Conservation (phyloP, 2,888 invertebrate species). For the Venusia cambrica region DNA sequence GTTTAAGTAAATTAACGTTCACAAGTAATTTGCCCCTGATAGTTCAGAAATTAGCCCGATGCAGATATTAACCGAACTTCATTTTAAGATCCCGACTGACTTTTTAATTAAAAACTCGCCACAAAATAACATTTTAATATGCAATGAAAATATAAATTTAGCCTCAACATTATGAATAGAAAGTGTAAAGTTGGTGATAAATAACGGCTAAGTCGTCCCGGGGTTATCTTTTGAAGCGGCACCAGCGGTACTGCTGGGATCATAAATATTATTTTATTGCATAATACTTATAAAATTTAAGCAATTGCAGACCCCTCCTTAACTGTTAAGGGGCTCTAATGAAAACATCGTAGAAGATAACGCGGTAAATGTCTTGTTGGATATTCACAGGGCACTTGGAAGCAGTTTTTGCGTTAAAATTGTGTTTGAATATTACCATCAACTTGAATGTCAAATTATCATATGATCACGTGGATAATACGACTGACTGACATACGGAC, state of each 20-base stretch:
- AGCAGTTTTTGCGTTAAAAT: conserved; percentile 7
- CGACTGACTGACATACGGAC: too few species aligned
- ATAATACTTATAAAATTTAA: conserved; percentile 52
- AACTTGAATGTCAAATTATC: too few species aligned
- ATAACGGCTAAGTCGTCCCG: conserved; percentile 55
- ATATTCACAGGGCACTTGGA: conserved; percentile 22
- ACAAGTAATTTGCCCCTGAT: too few species aligned
- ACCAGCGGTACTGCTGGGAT: conserved; percentile 40
- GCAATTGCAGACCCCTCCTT: conserved; percentile 40
- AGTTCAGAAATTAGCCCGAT: conserved; percentile 12
- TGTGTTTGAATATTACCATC: conserved; percentile 2
- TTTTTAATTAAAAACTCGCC: conserved; percentile 34
- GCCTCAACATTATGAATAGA: conserved; percentile 53
- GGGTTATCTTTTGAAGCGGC: conserved; percentile 59
- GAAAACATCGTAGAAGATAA: conserved; percentile 30
- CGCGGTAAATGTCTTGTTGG: conserved; percentile 26
- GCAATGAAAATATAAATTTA: conserved; percentile 48
- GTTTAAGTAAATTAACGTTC: too few species aligned
- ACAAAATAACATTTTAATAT: conserved; percentile 47
- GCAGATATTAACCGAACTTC: conserved; percentile 4
- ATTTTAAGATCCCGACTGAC: conserved; percentile 15
- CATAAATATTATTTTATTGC: conserved; percentile 63
- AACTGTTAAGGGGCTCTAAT: conserved; percentile 25
- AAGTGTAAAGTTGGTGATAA: conserved; percentile 51
- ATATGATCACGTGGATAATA: too few species aligned